These are phyloP conservation scores for Buphagus erythrorhynchus DNA, from an alignment of 2,797 vertebrate species.

Conservation along the genomic window DNA sequence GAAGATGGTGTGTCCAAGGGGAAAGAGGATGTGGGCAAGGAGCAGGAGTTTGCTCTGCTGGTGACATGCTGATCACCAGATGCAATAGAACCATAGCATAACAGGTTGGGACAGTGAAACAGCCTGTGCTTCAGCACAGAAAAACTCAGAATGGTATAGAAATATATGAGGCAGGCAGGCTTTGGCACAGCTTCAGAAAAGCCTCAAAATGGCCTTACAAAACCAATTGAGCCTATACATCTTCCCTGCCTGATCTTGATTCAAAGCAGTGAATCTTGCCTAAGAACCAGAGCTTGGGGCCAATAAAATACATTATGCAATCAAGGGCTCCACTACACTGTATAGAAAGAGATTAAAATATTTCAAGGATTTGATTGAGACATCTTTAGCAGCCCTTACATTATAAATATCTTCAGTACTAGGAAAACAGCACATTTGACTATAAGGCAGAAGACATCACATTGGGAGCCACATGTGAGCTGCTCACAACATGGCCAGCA, in stretches of 20 bases:
- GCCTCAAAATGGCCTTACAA: neutral
- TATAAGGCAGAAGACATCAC: neutral
- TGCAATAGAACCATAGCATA: neutral
- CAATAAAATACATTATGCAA: neutral
- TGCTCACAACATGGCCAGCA: neutral
- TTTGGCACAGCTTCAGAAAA: neutral
- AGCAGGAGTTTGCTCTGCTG: neutral
- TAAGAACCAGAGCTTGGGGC: neutral
- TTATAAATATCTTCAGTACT: neutral
- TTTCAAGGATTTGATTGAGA: neutral
- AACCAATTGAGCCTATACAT: neutral
- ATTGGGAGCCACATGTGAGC: neutral
- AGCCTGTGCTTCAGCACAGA: neutral
- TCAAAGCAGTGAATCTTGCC: neutral
- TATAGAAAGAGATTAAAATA: neutral
- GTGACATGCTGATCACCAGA: neutral
- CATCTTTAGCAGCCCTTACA: neutral
- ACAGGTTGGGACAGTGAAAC: neutral
- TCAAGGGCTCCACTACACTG: neutral
- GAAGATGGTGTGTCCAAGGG: neutral
- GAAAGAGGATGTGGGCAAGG: neutral
- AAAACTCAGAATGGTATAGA: neutral
- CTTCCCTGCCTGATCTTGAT: neutral
- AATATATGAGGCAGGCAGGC: neutral
- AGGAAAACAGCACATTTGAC: neutral